Evolutionary conservation across 2,113 vertebrate genomes (phyloP), one percentile per base, ranked within the genome.

Genomic region (Trogon surrucura): DNA sequence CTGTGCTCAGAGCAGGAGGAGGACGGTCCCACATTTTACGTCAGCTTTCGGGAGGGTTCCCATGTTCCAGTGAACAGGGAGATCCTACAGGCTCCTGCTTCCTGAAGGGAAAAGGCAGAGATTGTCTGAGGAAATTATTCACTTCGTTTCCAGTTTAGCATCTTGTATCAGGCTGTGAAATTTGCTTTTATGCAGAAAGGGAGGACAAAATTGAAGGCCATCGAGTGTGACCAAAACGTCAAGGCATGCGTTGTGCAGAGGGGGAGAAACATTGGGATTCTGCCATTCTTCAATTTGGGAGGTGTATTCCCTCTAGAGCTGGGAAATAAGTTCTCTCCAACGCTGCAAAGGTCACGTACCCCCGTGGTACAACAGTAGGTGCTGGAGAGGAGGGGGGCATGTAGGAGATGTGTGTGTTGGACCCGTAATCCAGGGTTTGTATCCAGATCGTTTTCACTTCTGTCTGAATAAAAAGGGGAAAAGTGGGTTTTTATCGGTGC

Each of bases 21-120:
- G 11, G 13, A 50, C 0, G 1, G 44, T 29, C 54, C 45, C 2
- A 0, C 10, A 2, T 73, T 25, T 57, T 53, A 7, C 6, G 3
- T 34, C 2, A 1, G 57, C 27, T 3, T 45, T n/a, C 36, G 9
- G 23, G 38, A 34, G 15, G n/a, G n/a, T 45, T 58, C 47, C 22
- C 13, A 3, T 38, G 13, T 45, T 56, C 41, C 50, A n/a, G 12
- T 10, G 16, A 71, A 34, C 2, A 51, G 64, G 45, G 14, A 70
- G 47, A 75, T 75, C n/a, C 74, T 27, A 12, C 6, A 21, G 50
- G 13, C 10, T 32, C 19, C 30, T 16, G 1, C 50, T 71, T 85
- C 27, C 29, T 7, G 0, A 23, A 47, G 64, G 45, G 27, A 34
- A 62, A 56, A 44, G 23, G 26, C 4, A 34, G 44, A 44, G 30